Evolutionary conservation across 2,113 vertebrate genomes (phyloP).

Genomic region (Nesogale talazaci): DNA sequence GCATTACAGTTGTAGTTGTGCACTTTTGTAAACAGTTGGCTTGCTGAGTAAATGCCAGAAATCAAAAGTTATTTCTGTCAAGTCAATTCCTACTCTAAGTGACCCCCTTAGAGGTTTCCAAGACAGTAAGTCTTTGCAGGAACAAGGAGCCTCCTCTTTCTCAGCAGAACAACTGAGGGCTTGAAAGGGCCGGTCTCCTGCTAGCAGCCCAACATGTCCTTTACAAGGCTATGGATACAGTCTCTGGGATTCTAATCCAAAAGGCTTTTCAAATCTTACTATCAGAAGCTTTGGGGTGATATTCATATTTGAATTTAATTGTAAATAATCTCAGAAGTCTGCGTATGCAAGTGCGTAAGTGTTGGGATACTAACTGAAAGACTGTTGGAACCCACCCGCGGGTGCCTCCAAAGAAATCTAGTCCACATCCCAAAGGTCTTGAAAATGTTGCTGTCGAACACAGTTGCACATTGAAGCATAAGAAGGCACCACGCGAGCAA

Average conservation of each 20-base stretch:
- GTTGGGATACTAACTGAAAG: neutral
- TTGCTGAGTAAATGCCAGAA: neutral
- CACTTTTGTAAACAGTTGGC: neutral
- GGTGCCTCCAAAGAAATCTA: neutral
- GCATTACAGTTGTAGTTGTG: neutral
- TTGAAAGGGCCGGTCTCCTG: too few relatives aligned
- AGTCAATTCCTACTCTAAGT: too few relatives aligned
- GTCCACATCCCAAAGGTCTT: neutral
- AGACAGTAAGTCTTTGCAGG: too few relatives aligned
- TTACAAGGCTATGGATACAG: neutral
- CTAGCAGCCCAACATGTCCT: too few relatives aligned
- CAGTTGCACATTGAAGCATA: neutral
- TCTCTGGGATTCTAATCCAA: neutral
- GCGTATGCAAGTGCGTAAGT: neutral
- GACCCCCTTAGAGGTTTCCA: too few relatives aligned
- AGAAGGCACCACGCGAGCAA: neutral
- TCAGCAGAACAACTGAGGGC: too few relatives aligned
- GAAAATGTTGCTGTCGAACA: neutral
- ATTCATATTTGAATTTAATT: neutral
- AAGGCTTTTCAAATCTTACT: slow-evolving; percentile 21
- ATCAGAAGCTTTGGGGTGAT: neutral
- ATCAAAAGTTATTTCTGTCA: too few relatives aligned
- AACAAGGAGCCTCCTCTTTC: too few relatives aligned
- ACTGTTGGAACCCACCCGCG: neutral
- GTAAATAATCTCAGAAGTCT: neutral